Evolutionary conservation across 2,113 vertebrate species (phyloP).

Genomic region (Scytalopus superciliaris): DNA sequence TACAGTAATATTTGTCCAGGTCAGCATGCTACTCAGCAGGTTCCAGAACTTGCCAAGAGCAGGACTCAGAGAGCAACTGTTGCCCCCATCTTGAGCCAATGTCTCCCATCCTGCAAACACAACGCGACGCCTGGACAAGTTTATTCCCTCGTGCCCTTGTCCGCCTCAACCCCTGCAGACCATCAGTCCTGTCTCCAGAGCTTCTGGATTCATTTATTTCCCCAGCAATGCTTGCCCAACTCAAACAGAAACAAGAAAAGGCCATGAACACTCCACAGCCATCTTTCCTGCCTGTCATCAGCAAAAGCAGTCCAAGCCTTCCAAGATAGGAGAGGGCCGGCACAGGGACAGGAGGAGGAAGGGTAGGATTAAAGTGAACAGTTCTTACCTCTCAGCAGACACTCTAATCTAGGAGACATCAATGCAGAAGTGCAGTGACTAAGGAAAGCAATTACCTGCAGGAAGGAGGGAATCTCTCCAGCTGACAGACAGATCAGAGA

Average conservation of each 20-base stretch:
- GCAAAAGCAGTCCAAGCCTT: not conserved
- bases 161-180: not conserved
- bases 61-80: not conserved
- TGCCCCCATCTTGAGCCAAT: not conserved
- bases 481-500: not conserved
- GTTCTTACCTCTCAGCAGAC: not conserved
- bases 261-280: not conserved
- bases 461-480: not conserved
- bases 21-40: not conserved
- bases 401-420: not conserved
- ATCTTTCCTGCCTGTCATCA: not conserved
- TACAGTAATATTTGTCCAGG: not conserved
- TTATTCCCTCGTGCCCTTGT: not conserved
- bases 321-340: not conserved
- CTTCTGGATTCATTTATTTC: not conserved
- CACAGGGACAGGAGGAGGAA: not conserved
- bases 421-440: not conserved
- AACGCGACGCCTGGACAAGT: not conserved
- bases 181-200: not conserved
- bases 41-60: not conserved
- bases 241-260: not conserved
- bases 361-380: not conserved
- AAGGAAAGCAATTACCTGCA: not conserved
- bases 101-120: not conserved
- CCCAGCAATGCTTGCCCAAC: not conserved